A percentile compares a stretch with the other conserved stretches of the same genome.
These are phyloP conservation scores for Benitochromis conjunctus DNA, from an alignment of 2,113 vertebrate species.

Conservation along the genomic window DNA sequence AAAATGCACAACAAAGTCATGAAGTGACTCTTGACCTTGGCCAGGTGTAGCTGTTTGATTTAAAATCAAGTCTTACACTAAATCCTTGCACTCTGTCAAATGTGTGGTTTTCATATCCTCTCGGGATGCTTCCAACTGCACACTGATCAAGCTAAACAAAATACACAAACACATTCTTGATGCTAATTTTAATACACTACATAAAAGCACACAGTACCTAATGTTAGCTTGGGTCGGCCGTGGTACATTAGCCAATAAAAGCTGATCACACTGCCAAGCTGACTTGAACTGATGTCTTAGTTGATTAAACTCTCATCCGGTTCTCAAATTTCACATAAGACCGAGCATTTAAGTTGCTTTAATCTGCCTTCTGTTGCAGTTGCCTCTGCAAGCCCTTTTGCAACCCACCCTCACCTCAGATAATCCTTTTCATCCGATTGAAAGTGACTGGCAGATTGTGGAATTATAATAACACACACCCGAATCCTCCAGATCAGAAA, in stretches of 20 bases:
- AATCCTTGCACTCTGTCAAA: not conserved
- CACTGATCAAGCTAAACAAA: constrained; percentile 5
- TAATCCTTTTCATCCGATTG: not conserved
- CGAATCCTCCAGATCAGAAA: not conserved
- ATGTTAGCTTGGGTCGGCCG: not conserved
- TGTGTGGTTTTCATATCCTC: constrained; percentile 45
- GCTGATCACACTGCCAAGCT: not conserved
- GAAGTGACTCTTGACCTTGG: not conserved
- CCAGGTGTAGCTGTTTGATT: not conserved
- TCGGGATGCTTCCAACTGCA: not conserved
- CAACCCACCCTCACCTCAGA: not conserved
- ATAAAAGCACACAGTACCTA: not conserved
- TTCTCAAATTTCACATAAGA: not conserved
- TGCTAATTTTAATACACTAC: not conserved
- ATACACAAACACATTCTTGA: not conserved
- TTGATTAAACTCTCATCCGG: not conserved
- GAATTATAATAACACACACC: not conserved
- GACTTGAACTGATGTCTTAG: not conserved
- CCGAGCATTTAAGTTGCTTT: not conserved
- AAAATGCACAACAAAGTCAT: not conserved
- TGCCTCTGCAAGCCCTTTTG: not conserved
- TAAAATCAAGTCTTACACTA: not conserved
- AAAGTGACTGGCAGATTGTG: not conserved
- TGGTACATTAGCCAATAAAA: not conserved
- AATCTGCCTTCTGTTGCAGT: not conserved